Percentiles rank a stretch among this genome's conserved stretches.
These are phyloP conservation scores for Xestia ashworthii DNA, from an alignment of 2,888 invertebrate genomes.

Conservation along the genomic window DNA sequence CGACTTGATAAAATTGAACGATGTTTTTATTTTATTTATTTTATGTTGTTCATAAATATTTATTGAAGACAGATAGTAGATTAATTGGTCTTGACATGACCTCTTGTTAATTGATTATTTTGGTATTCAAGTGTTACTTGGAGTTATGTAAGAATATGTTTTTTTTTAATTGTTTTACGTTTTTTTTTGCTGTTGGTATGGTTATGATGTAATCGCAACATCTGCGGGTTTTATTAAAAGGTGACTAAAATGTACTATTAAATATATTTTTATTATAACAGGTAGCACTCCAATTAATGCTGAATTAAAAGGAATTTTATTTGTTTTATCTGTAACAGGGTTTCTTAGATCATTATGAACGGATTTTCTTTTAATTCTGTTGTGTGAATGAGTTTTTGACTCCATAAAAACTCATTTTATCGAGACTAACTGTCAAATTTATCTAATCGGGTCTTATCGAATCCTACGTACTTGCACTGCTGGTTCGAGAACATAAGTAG, in stretches of 20 bases:
- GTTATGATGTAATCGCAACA: neutral
- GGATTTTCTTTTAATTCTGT: neutral
- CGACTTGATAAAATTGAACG: constrained; percentile 41
- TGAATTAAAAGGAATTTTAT: neutral
- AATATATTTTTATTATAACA: neutral
- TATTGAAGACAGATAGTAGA: constrained; percentile 38
- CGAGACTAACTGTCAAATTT: too few relatives aligned
- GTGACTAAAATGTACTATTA: neutral
- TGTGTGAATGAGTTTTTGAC: neutral
- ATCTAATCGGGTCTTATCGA: too few relatives aligned
- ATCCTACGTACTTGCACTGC: too few relatives aligned
- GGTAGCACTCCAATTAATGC: neutral
- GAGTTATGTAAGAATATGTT: constrained; percentile 23
- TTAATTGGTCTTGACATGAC: constrained; percentile 46
- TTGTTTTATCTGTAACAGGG: neutral
- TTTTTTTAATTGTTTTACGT: neutral
- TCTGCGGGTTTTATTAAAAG: neutral
- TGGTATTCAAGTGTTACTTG: constrained; percentile 36
- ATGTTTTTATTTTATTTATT: constrained; percentile 49
- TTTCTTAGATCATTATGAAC: neutral
- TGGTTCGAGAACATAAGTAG: too few relatives aligned
- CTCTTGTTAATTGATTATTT: constrained; percentile 34
- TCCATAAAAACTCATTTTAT: too few relatives aligned
- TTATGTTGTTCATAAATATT: constrained; percentile 48
- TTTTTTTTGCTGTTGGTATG: neutral